Percentiles rank a stretch among this genome's conserved stretches.
Conservation (phyloP, 2,797 vertebrate genomes). For the Thalassophryne amazonica region DNA sequence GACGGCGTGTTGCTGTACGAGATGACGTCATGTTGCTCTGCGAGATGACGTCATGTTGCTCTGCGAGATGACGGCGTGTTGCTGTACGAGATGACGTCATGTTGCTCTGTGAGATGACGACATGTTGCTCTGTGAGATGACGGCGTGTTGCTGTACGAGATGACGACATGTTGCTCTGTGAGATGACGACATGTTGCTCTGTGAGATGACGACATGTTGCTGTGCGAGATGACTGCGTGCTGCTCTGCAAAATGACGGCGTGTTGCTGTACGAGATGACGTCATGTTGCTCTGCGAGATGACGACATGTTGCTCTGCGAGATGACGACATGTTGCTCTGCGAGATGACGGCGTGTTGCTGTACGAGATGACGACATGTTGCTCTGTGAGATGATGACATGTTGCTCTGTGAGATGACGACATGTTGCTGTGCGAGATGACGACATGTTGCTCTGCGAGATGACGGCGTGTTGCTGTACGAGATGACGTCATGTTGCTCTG, state of each 20-base stretch:
- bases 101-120: slow-evolving; percentile 50
- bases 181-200: slow-evolving; percentile 36
- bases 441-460: slow-evolving; percentile 42
- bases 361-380: slow-evolving; percentile 37
- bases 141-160: slow-evolving; percentile 39
- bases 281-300: slow-evolving; percentile 45
- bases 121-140: too few species aligned
- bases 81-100: too few species aligned
- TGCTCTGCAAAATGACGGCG: slow-evolving; percentile 51
- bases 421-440: too few species aligned
- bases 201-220: slow-evolving; percentile 57
- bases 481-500: slow-evolving; percentile 37
- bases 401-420: slow-evolving; percentile 50
- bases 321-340: slow-evolving; percentile 36
- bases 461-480: too few species aligned
- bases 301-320: too few species aligned
- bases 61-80: slow-evolving; percentile 53
- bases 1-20: slow-evolving; percentile 37
- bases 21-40: too few species aligned
- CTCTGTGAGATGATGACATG: slow-evolving; percentile 53
- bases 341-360: too few species aligned
- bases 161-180: too few species aligned
- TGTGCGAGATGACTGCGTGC: slow-evolving; percentile 38
- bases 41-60: slow-evolving; percentile 39
- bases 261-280: too few species aligned